A percentile compares a stretch with the other conserved stretches of the same genome.
Conservation (phyloP, 1,140 invertebrate genomes). For the Mycetomoellerius zeteki region DNA sequence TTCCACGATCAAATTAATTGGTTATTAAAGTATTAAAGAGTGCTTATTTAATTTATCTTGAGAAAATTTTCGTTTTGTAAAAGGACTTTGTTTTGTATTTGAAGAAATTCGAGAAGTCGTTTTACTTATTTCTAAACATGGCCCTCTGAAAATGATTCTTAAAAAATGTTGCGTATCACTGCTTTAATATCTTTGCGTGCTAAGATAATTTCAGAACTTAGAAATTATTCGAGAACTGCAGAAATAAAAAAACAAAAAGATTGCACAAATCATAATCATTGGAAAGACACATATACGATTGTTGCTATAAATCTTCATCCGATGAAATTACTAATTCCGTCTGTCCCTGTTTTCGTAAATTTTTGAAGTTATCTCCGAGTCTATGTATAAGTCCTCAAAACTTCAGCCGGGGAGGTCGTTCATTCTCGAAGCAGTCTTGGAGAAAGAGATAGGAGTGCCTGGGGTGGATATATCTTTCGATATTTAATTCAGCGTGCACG, state of each 20-base stretch:
- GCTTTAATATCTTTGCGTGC: not conserved
- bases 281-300: not conserved
- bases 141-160: no score
- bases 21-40: no score
- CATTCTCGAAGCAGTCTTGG: not conserved
- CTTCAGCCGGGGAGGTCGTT: not conserved
- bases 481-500: slow-evolving; percentile 54
- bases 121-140: no score
- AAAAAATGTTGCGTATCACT: no score
- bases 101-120: no score
- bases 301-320: slow-evolving; percentile 9
- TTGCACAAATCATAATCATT: not conserved
- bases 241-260: slow-evolving; percentile 4
- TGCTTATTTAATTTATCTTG: no score
- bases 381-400: slow-evolving; percentile 6
- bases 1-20: no score
- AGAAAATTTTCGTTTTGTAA: no score
- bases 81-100: no score
- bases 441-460: not conserved
- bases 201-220: not conserved
- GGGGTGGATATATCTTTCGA: slow-evolving; percentile 35
- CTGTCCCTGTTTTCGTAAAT: not conserved
- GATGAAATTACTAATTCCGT: not conserved
- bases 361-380: not conserved
- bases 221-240: not conserved